Evolutionary conservation across 2,797 vertebrate species (phyloP), one percentile per base, ranked within the genome.

Genomic region (Rhadinocentrus ornatus): DNA sequence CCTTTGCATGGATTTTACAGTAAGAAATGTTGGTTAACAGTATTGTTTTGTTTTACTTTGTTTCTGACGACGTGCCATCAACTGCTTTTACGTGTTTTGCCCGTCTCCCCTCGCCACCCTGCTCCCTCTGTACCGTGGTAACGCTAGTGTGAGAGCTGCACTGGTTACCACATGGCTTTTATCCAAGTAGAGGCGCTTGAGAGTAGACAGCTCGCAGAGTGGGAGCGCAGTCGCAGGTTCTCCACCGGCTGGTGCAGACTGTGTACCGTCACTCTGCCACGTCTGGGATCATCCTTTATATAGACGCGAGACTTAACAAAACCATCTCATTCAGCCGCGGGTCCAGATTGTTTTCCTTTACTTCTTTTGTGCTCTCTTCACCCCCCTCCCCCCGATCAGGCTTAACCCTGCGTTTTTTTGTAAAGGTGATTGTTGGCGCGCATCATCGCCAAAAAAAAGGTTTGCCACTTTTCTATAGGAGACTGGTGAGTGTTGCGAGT

Each of bases 151-250:
- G 77, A 78, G 82, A 53, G 68, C 79, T 63, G 77, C 59, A 82
- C 63, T 88, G 72, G 85, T 90, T 82, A 84, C 89, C 89, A 90
- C 83, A 86, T 94, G 93, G 93, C 93, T 89, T 61, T 69, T 64
- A 41, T 94, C 94, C 89, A 94, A 93, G 74, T 87, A 69, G 88
- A 93, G 94, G 95, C 90, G 93, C 92, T 89, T 90, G 94, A 93
- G 94, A 95, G 90, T 81, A 82, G 86, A 88, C 81, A 87, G 86
- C 92, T 88, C 67, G 85, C 78, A 91, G 92, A 78, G 88, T 86
- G 82, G 89, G 92, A 91, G 92, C 93, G 93, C 95, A 95, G 89
- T 94, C 80, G 92, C 93, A 88, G 90, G 91, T 89, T 92, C 80
- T 92, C 83, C 89, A 85, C 84, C 90, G 93, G 65, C 87, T 81